A percentile compares a stretch with the other conserved stretches of the same genome.
Conservation (phyloP, 2,888 invertebrate species). For the Bursaphelenchus okinawaensis region DNA sequence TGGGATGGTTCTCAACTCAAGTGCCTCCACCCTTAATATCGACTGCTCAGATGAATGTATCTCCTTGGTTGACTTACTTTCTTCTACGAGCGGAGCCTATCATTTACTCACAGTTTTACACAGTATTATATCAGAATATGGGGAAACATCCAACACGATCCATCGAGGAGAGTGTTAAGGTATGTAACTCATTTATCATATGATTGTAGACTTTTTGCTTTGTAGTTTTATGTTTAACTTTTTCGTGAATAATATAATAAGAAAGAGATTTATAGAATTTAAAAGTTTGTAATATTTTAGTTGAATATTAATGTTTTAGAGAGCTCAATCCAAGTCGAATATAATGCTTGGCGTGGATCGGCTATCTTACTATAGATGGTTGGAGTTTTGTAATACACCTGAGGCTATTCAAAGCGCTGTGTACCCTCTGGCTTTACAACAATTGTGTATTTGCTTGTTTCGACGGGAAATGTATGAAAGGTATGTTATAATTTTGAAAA, state of each 20-base stretch:
- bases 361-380: slow-evolving; percentile 45
- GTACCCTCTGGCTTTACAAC: slow-evolving; percentile 43
- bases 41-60: slow-evolving; percentile 25
- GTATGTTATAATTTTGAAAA: no score
- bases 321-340: slow-evolving; percentile 42
- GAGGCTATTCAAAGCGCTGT: slow-evolving; percentile 21
- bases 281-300: no score
- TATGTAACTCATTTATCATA: neutral
- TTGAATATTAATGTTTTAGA: no score
- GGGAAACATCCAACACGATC: slow-evolving; percentile 21
- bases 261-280: no score
- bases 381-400: slow-evolving; percentile 21
- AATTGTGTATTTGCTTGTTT: slow-evolving; percentile 34
- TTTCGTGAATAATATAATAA: no score
- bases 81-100: slow-evolving; percentile 40
- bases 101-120: slow-evolving; percentile 35
- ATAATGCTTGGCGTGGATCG: slow-evolving; percentile 34
- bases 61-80: slow-evolving; percentile 44
- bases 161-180: slow-evolving; percentile 27
- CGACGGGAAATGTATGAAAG: slow-evolving; percentile 15
- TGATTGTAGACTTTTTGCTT: neutral
- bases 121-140: slow-evolving; percentile 30
- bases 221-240: neutral
- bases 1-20: slow-evolving; percentile 39
- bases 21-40: slow-evolving; percentile 44